Evolutionary conservation across 2,113 vertebrate species (phyloP).

Genomic region (Pitta sordida): DNA sequence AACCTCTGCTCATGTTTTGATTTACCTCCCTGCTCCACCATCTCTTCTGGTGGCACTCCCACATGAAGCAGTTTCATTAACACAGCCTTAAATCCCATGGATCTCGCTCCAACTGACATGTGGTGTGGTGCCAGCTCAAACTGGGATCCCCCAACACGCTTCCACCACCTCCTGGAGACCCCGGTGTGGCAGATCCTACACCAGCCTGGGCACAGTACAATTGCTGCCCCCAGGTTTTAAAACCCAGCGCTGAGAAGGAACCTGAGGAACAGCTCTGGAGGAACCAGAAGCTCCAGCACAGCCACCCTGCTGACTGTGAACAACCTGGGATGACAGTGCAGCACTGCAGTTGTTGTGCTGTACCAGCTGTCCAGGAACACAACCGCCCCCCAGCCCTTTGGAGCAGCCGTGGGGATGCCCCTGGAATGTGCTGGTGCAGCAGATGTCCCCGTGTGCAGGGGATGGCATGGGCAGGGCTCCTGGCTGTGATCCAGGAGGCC

Average conservation of each 20-base stretch:
- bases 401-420: rapidly evolving
- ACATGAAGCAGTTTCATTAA: not conserved
- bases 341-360: not conserved
- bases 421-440: not conserved
- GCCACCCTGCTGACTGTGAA: not conserved
- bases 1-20: not conserved
- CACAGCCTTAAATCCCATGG: rapidly evolving
- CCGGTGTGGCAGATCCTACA: not conserved
- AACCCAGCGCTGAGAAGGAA: not conserved
- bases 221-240: not conserved
- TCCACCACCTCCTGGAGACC: not conserved
- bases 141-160: not conserved
- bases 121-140: not conserved
- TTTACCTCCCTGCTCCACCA: not conserved
- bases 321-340: not conserved
- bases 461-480: not conserved
- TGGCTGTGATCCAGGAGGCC: too few relatives aligned
- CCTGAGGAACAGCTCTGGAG: not conserved
- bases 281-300: not conserved
- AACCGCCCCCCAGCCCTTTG: not conserved
- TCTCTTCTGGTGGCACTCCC: not conserved
- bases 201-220: not conserved
- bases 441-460: rapidly evolving
- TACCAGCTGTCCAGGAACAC: not conserved
- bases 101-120: not conserved